These are phyloP conservation scores for Holothuria glaberrima DNA, from an alignment of 35 echinoderm and acorn worm species.

Conservation along the genomic window DNA sequence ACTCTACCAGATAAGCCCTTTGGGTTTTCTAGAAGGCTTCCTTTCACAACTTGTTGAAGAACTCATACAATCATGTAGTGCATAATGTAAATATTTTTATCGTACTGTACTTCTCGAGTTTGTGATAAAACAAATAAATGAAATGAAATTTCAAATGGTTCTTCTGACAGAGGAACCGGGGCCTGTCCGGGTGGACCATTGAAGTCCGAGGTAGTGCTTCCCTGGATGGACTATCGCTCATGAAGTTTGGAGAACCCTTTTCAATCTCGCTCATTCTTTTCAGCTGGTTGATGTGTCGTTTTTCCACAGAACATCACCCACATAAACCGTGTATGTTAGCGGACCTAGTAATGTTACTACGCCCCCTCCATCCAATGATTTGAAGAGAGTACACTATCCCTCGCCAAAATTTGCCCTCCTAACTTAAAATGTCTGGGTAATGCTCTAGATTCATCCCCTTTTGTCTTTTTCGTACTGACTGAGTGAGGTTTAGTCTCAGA, in stretches of 20 bases:
- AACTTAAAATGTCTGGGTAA: neutral
- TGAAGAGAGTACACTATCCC: neutral
- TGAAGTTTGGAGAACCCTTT: neutral
- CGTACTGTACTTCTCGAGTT: too few relatives aligned
- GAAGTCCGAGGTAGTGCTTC: too few relatives aligned
- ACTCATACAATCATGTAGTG: too few relatives aligned
- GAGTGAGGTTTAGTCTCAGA: constrained; percentile 10
- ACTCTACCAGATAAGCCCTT: too few relatives aligned
- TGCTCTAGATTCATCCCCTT: neutral
- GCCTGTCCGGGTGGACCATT: too few relatives aligned
- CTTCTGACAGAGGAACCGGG: too few relatives aligned
- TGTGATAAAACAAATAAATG: too few relatives aligned
- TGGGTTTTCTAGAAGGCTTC: too few relatives aligned
- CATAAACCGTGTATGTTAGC: neutral
- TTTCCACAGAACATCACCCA: neutral
- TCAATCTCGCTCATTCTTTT: neutral
- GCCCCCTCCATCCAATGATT: neutral
- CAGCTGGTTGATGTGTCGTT: constrained; percentile 22
- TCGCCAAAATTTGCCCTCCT: neutral
- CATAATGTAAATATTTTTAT: too few relatives aligned
- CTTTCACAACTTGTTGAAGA: too few relatives aligned
- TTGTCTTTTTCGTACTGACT: constrained; percentile 10
- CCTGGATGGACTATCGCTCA: neutral
- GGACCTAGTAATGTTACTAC: neutral
- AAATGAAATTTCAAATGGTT: too few relatives aligned